These are phyloP conservation scores for Hermetia illucens DNA, from an alignment of 1,140 invertebrate genomes.

Conservation along the genomic window DNA sequence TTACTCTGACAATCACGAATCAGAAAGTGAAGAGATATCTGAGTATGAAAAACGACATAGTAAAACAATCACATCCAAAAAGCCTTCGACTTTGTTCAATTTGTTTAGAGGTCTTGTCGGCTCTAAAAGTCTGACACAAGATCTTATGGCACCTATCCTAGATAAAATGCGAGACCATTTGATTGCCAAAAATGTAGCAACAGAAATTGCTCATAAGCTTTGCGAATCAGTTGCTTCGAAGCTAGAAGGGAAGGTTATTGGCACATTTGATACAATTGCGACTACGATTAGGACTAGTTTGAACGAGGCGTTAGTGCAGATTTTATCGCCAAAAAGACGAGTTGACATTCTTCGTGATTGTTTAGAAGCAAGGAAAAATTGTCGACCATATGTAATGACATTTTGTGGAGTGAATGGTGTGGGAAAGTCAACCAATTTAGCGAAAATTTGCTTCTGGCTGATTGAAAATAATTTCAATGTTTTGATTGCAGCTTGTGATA, in stretches of 20 bases:
- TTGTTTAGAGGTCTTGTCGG: slow-evolving; percentile 81
- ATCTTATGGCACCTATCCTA: slow-evolving; percentile 70
- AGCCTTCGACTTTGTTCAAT: slow-evolving; percentile 57
- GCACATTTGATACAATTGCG: slow-evolving; percentile 85
- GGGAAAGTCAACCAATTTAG: slow-evolving; percentile 98
- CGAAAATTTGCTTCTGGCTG: slow-evolving; percentile 99
- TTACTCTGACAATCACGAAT: slow-evolving; percentile 36
- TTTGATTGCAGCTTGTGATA: slow-evolving; percentile 97
- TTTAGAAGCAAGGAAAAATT: slow-evolving; percentile 66
- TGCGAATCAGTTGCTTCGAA: slow-evolving; percentile 90
- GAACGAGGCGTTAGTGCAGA: slow-evolving; percentile 73
- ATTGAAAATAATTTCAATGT: slow-evolving; percentile 96
- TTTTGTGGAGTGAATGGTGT: slow-evolving; percentile 99
- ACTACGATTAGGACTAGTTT: slow-evolving; percentile 68
- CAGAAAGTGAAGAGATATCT: slow-evolving; percentile 35
- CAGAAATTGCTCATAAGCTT: slow-evolving; percentile 87
- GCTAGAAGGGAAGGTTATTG: slow-evolving; percentile 83
- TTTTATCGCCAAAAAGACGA: slow-evolving; percentile 85
- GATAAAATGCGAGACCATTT: slow-evolving; percentile 95
- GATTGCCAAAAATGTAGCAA: slow-evolving; percentile 94
- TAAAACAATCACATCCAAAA: slow-evolving; percentile 21
- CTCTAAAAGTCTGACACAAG: slow-evolving; percentile 55
- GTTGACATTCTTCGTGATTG: slow-evolving; percentile 96
- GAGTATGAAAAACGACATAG: slow-evolving; percentile 28
- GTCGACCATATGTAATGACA: slow-evolving; percentile 85